A percentile compares a stretch with the other conserved stretches of the same genome.
Conservation (phyloP, 2,888 invertebrate species). For the Magallana nippona region DNA sequence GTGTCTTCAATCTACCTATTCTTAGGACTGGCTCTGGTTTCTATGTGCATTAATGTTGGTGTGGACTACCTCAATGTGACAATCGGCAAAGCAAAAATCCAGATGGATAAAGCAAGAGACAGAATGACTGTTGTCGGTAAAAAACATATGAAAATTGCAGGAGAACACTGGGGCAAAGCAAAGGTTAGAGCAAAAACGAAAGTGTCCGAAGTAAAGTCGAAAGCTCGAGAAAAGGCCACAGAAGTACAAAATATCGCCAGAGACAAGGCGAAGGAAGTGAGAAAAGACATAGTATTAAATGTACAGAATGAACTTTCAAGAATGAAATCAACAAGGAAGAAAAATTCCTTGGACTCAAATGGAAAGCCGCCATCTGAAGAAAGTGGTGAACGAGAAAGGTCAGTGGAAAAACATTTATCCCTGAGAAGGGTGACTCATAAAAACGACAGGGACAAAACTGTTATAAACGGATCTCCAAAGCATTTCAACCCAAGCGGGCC, state of each 20-base stretch:
- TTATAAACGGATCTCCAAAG: conserved; percentile 30
- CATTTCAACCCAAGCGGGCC: not conserved
- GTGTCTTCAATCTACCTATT: conserved; percentile 94
- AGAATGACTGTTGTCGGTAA: conserved; percentile 58
- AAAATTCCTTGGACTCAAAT: conserved; percentile 44
- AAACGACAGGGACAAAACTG: conserved; percentile 6
- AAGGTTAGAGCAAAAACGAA: conserved; percentile 53
- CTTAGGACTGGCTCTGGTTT: conserved; percentile 95
- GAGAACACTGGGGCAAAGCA: conserved; percentile 48
- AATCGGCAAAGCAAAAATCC: conserved; percentile 66
- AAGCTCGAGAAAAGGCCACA: conserved; percentile 56
- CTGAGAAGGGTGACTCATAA: not conserved
- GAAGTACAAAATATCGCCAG: conserved; percentile 55
- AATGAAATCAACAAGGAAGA: conserved; percentile 42
- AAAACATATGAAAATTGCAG: conserved; percentile 48
- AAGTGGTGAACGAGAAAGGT: not conserved
- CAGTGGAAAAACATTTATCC: not conserved
- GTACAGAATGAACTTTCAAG: conserved; percentile 45
- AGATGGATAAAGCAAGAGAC: conserved; percentile 64
- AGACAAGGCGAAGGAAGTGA: conserved; percentile 54
- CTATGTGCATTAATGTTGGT: conserved; percentile 98
- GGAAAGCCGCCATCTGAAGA: conserved; percentile 16
- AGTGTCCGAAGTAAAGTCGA: conserved; percentile 52
- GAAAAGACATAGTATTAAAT: conserved; percentile 52
- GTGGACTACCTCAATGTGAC: conserved; percentile 71